Percentiles rank a stretch among this genome's conserved stretches.
Evolutionary conservation across 1,140 invertebrate species (phyloP).

Genomic region (Drosophila leontia): DNA sequence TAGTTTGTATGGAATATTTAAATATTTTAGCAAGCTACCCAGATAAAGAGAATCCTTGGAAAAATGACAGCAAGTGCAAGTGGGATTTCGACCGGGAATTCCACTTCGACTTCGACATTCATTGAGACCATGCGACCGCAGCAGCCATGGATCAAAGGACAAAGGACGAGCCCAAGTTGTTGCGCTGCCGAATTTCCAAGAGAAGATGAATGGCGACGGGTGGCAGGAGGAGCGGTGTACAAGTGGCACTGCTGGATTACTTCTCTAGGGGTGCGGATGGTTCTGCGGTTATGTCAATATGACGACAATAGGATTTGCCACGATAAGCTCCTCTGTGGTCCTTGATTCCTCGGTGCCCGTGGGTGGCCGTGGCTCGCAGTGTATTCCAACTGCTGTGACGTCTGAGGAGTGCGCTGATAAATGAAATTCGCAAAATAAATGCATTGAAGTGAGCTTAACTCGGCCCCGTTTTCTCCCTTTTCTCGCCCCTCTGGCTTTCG

Average conservation of each 20-base stretch:
- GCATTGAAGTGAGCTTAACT: constrained; percentile 61
- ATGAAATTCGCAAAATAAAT: constrained; percentile 80
- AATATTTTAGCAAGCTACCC: neutral
- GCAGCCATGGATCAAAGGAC: constrained; percentile 59
- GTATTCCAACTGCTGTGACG: constrained; percentile 28
- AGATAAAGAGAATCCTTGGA: neutral
- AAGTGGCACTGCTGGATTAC: constrained; percentile 42
- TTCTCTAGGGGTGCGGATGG: constrained; percentile 52
- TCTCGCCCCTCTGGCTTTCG: neutral
- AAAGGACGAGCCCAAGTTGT: constrained; percentile 63
- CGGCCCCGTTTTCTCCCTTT: constrained; percentile 7
- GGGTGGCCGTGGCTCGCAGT: constrained; percentile 2
- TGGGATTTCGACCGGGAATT: constrained; percentile 12
- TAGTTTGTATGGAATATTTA: neutral
- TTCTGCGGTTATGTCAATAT: constrained; percentile 78
- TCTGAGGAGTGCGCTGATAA: constrained; percentile 67
- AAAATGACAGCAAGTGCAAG: constrained; percentile 41
- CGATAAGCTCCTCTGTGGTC: constrained; percentile 71
- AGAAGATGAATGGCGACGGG: constrained; percentile 22
- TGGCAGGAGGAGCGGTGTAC: neutral
- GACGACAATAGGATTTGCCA: constrained; percentile 80
- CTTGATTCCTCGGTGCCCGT: constrained; percentile 53
- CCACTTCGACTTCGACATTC: constrained; percentile 30
- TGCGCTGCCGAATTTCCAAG: constrained; percentile 43
- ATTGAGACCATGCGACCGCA: constrained; percentile 54